phyloP scores from a whole-genome alignment of 2,113 vertebrate genomes.

The Puntigrus tetrazona region DNA sequence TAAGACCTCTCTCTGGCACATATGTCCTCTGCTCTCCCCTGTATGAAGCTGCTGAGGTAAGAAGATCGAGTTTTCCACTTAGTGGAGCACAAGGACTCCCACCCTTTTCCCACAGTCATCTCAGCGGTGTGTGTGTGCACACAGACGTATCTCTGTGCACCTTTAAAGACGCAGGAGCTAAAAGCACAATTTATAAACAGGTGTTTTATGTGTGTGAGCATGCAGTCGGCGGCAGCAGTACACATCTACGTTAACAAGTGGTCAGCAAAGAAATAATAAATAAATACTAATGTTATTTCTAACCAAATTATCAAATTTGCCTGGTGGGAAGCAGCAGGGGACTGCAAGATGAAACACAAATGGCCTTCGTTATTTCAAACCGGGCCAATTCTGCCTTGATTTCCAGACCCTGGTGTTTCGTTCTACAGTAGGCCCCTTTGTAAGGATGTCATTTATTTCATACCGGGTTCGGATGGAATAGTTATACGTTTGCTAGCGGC shows the following conservation, averaged over 20 bases:
- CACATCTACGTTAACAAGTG: slow-evolving; percentile 24
- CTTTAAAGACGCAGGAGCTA: slow-evolving; percentile 32
- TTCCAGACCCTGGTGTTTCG: background rate
- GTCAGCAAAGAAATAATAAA: slow-evolving; percentile 29
- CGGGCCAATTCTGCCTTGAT: slow-evolving; percentile 16
- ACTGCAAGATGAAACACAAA: slow-evolving; percentile 22
- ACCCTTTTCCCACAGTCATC: slow-evolving; percentile 69
- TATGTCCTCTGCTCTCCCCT: slow-evolving; percentile 68
- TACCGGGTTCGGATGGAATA: slow-evolving; percentile 40
- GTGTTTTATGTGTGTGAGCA: slow-evolving; percentile 34
- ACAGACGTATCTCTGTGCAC: slow-evolving; percentile 43
- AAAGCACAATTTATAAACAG: slow-evolving; percentile 20
- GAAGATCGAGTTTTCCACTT: slow-evolving; percentile 82
- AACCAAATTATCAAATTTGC: slow-evolving; percentile 23
- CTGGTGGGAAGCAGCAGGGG: slow-evolving; percentile 23
- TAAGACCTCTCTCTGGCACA: slow-evolving; percentile 60
- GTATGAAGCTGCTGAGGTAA: slow-evolving; percentile 79
- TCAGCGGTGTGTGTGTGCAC: slow-evolving; percentile 63
- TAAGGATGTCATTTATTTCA: slow-evolving; percentile 39
- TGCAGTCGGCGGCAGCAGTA: background rate
- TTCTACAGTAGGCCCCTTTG: slow-evolving; percentile 15
- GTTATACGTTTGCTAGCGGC: slow-evolving; percentile 47
- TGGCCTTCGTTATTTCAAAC: slow-evolving; percentile 42
- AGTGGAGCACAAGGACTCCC: slow-evolving; percentile 70
- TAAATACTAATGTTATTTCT: slow-evolving; percentile 37